These are phyloP conservation scores for Nothura maculosa DNA, from an alignment of 2,797 vertebrate species.

Conservation along the genomic window DNA sequence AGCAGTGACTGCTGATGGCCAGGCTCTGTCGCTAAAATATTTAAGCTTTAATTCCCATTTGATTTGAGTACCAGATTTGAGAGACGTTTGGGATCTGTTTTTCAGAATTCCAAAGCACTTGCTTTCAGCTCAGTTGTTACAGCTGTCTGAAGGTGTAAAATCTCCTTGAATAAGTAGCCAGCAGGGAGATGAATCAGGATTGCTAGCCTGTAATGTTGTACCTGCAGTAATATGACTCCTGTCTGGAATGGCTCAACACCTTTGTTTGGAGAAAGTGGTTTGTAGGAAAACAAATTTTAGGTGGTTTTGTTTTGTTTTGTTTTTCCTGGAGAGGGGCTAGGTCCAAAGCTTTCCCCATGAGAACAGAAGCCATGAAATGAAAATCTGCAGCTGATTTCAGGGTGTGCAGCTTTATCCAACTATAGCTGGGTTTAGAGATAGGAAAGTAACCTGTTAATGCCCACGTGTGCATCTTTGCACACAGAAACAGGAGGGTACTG, in stretches of 20 bases:
- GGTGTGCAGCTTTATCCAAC: not conserved
- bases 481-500: not conserved
- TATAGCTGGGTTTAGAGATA: not conserved
- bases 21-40: not conserved
- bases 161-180: not conserved
- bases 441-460: not conserved
- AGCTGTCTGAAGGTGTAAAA: not conserved
- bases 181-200: not conserved
- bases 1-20: not conserved
- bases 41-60: not conserved
- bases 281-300: not conserved
- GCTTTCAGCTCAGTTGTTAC: not conserved
- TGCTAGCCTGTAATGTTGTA: not conserved
- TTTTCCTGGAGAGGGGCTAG: not conserved
- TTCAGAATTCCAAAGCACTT: not conserved
- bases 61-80: not conserved
- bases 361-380: not conserved
- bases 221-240: not conserved
- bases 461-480: not conserved
- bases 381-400: not conserved
- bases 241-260: not conserved
- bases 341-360: not conserved
- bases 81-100: not conserved
- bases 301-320: not conserved
- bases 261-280: not conserved